Evolutionary conservation across 1,140 invertebrate species (phyloP).

Genomic region (Bradynema listronoti): DNA sequence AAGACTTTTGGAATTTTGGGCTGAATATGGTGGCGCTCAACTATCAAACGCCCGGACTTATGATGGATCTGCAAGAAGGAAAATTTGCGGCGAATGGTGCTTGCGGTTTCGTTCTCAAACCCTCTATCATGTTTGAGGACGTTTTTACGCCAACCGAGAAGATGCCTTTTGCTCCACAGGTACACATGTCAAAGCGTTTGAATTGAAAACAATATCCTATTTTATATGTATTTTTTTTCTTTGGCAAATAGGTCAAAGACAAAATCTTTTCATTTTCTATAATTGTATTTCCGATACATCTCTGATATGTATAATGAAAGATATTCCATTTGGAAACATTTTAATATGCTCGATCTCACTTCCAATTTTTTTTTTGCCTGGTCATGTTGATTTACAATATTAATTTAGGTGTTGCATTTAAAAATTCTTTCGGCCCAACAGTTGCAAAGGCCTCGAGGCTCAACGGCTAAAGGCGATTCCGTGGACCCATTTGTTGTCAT

Average conservation of each 20-base stretch:
- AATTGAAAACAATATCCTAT: background rate
- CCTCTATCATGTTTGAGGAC: conserved; percentile 61
- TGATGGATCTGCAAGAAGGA: conserved; percentile 60
- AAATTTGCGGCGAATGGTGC: conserved; percentile 66
- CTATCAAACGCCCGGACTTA: conserved; percentile 79
- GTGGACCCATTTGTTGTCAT: conserved; percentile 67
- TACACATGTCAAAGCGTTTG: conserved; percentile 32
- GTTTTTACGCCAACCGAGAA: conserved; percentile 63
- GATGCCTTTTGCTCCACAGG: conserved; percentile 64
- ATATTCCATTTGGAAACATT: no score
- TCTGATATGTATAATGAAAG: no score
- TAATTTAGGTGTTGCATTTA: conserved; percentile 51
- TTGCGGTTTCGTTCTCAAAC: conserved; percentile 66
- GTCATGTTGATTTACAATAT: background rate
- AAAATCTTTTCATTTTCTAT: background rate
- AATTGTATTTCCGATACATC: no score
- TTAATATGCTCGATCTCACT: no score
- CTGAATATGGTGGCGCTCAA: conserved; percentile 88
- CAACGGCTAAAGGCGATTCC: conserved; percentile 63
- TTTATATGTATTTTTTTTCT: conserved; percentile 7
- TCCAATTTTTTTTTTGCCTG: no score
- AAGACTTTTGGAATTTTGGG: conserved; percentile 87
- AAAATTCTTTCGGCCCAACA: conserved; percentile 67
- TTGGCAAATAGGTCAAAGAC: background rate
- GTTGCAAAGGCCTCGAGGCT: conserved; percentile 65